Percentiles rank a stretch among this genome's conserved stretches.
phyloP scores from a whole-genome alignment of 1,140 invertebrate species.

The Dinoponera quadriceps region DNA sequence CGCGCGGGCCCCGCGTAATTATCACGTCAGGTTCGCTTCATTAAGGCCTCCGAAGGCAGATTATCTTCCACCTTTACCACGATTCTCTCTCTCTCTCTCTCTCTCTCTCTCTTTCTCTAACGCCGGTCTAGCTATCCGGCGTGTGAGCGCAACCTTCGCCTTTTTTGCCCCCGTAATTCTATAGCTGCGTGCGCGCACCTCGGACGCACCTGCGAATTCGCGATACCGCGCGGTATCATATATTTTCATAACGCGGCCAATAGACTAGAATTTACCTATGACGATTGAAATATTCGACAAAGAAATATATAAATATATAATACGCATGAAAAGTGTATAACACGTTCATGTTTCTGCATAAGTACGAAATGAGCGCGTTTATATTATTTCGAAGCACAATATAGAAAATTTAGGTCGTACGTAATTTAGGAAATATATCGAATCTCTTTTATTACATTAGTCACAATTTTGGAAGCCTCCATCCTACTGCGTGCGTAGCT shows the following conservation, averaged over 20 bases:
- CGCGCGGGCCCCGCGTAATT: background rate
- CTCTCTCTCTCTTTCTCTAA: slow-evolving; percentile 56
- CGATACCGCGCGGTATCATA: background rate
- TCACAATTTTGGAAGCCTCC: too few relatives aligned
- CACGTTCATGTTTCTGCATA: too few relatives aligned
- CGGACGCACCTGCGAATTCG: background rate
- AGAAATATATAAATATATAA: too few relatives aligned
- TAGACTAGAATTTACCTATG: too few relatives aligned
- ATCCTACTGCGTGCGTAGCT: too few relatives aligned
- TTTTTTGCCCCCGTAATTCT: slow-evolving; percentile 3
- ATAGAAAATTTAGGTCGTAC: too few relatives aligned
- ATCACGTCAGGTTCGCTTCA: slow-evolving; percentile 38
- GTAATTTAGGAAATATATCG: too few relatives aligned
- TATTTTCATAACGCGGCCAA: background rate
- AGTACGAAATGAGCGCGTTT: too few relatives aligned
- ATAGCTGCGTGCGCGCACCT: background rate
- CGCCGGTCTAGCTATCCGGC: background rate
- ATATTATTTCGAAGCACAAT: too few relatives aligned
- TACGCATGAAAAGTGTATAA: too few relatives aligned
- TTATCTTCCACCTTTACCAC: slow-evolving; percentile 18
- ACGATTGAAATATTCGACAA: too few relatives aligned
- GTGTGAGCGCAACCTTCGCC: background rate
- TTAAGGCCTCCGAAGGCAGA: slow-evolving; percentile 26
- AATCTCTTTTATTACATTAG: too few relatives aligned
- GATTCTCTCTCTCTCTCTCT: slow-evolving; percentile 52